Evolutionary conservation across 2,888 invertebrate genomes (phyloP).

Genomic region (Pseudoips prasinana): DNA sequence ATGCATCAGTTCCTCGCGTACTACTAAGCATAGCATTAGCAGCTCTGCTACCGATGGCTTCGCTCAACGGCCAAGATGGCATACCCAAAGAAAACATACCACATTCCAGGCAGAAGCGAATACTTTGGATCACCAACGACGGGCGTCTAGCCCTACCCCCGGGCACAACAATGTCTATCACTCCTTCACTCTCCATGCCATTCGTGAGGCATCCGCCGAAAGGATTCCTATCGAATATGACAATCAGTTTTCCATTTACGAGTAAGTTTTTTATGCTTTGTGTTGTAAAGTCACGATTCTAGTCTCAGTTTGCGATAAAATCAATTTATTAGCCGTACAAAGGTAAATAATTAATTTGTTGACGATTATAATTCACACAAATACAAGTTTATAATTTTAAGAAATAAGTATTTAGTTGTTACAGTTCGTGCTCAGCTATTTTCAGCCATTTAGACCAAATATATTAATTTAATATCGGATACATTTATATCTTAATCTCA

Average conservation of each 20-base stretch:
- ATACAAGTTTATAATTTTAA: too few species aligned
- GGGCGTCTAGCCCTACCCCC: conserved; percentile 92
- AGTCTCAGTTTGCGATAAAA: too few species aligned
- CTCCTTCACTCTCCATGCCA: conserved; percentile 91
- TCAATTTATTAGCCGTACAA: too few species aligned
- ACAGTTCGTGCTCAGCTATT: too few species aligned
- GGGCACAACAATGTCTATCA: conserved; percentile 89
- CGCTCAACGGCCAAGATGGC: conserved; percentile 51
- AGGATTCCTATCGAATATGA: conserved; percentile 92
- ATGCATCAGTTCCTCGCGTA: conserved; percentile 66
- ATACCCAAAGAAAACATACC: conserved; percentile 69
- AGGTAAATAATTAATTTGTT: too few species aligned
- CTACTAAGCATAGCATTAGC: conserved; percentile 72
- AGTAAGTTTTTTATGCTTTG: conserved; percentile 83
- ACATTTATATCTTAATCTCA: too few species aligned
- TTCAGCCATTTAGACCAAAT: too few species aligned
- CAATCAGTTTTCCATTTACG: conserved; percentile 91
- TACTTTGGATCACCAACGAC: conserved; percentile 93
- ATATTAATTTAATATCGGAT: too few species aligned
- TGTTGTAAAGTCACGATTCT: too few species aligned
- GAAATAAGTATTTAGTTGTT: too few species aligned
- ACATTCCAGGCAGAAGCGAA: conserved; percentile 90
- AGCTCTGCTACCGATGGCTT: conserved; percentile 66
- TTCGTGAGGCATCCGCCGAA: conserved; percentile 92
- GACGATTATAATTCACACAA: too few species aligned